Base-by-base conservation (phyloP, 1,140 invertebrate species). In the Laodelphax striatellus region DNA sequence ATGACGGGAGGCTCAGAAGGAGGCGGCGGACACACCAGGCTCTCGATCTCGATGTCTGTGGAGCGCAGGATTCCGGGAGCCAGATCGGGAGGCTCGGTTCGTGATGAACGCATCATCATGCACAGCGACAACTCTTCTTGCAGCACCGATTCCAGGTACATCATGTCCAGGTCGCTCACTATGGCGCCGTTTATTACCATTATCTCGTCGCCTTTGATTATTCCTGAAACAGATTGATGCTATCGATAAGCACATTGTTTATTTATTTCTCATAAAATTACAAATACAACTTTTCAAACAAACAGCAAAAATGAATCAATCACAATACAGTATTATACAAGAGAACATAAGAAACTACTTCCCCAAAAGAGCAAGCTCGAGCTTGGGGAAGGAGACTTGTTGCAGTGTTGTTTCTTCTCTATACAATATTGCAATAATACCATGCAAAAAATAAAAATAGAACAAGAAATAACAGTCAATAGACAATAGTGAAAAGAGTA, bases 101-200 rank as follows among this genome's bases (percentile, higher is more conserved):
- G 82, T n/a, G 93, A 94, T 17, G 92, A 96, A 63, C 94, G 82
- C 84, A 97, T 94, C 87, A 96, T 97, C 85, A 97, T 91, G 76
- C 92, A 94, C n/a, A 98, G 80, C 24, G 90, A 87, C 38, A 92
- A 80, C 70, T 96, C 94, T 74, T 97, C 94, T 76, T 97, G 92
- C 60, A 98, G 80, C 38, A 97, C 90, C 70, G 86, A 87, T 74
- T 97, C 95, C 70, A 98, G 82, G 79, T 95, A 97, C 89, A 98
- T 97, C 94, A 98, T 98, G 80, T 98, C 94, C 75, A 98, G 80
- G 76, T 97, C 94, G 64, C 90, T 93, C 46, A 98, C 94, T 70
- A 97, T 92, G 63, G 94, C 92, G 63, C 94, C 92, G 77, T 98
- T 98, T 74, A 98, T 96, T 68, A 98, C 93, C 84, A 98, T 93